Percentiles rank a stretch among this genome's conserved stretches.
Evolutionary conservation across 2,888 invertebrate genomes (phyloP).

Genomic region (Acanthococcus lagerstroemiae): DNA sequence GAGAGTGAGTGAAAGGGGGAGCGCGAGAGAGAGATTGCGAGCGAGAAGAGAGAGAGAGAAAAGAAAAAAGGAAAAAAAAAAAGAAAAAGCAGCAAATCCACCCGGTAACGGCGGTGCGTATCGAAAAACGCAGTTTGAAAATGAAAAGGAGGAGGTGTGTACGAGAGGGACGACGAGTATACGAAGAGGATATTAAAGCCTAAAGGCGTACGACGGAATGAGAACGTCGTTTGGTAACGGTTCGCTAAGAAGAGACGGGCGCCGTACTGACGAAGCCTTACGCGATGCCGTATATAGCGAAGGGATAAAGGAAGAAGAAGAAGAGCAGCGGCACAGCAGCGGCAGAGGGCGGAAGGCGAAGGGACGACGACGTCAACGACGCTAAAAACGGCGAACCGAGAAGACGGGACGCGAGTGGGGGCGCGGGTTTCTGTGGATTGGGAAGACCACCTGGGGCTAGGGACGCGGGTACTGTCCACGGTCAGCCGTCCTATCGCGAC

Average conservation of each 20-base stretch:
- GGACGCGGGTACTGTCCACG: constrained; percentile 25
- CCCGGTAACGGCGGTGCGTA: constrained; percentile 18
- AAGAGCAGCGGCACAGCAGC: no score
- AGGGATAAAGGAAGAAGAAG: constrained; percentile 15
- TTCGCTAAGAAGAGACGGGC: constrained; percentile 23
- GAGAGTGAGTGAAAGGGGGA: not conserved
- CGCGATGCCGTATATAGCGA: constrained; percentile 5
- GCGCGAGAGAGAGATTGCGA: not conserved
- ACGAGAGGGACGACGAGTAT: not conserved
- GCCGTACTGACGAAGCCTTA: constrained; percentile 30
- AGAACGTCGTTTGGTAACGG: constrained; percentile 30
- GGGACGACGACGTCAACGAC: constrained; percentile 22
- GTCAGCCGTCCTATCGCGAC: constrained; percentile 24
- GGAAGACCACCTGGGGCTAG: constrained; percentile 28
- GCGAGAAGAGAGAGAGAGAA: not conserved
- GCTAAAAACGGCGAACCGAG: not conserved
- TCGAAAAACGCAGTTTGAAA: constrained; percentile 29
- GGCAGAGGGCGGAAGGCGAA: not conserved
- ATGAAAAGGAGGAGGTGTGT: constrained; percentile 11
- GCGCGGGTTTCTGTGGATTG: constrained; percentile 9
- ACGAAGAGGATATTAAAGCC: constrained; percentile 30
- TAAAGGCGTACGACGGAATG: constrained; percentile 30
- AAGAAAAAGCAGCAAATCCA: constrained; percentile 10
- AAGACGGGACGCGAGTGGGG: not conserved
- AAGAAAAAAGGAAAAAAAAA: not conserved